Evolutionary conservation across 2,888 invertebrate species (phyloP).

Genomic region (Meiosimyza platycephala): DNA sequence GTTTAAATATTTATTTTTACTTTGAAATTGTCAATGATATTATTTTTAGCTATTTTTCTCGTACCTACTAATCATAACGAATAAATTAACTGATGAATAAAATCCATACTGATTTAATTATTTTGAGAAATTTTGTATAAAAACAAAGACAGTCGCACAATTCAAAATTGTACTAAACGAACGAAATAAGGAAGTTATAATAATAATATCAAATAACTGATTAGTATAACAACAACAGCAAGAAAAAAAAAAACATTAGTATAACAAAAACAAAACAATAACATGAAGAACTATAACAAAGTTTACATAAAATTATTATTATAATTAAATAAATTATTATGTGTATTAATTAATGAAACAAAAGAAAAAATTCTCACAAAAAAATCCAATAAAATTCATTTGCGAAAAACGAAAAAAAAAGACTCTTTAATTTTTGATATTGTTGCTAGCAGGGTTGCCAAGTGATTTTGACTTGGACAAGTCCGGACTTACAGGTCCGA

Average conservation of each 20-base stretch:
- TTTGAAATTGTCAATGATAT: background rate
- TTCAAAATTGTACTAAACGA: slow-evolving; percentile 9
- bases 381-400: slow-evolving; percentile 45
- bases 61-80: slow-evolving; percentile 20
- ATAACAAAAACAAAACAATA: background rate
- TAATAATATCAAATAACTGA: slow-evolving; percentile 6
- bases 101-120: background rate
- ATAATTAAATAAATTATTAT: slow-evolving; percentile 41
- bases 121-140: background rate
- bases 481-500: no score
- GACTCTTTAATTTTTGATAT: no score
- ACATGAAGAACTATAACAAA: slow-evolving; percentile 1
- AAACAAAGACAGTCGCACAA: slow-evolving; percentile 12
- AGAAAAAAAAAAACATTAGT: slow-evolving; percentile 5
- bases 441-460: no score
- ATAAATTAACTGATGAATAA: background rate
- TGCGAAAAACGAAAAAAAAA: slow-evolving; percentile 36
- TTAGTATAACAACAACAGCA: slow-evolving; percentile 1
- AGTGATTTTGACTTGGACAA: no score
- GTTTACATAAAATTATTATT: slow-evolving; percentile 25
- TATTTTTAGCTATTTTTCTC: slow-evolving; percentile 16
- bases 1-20: background rate
- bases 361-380: slow-evolving; percentile 23
- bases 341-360: slow-evolving; percentile 27
- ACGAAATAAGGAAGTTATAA: background rate